Percentiles rank a stretch among this genome's conserved stretches.
phyloP scores from a whole-genome alignment of 2,113 vertebrate genomes.

The Pseudonaja textilis region DNA sequence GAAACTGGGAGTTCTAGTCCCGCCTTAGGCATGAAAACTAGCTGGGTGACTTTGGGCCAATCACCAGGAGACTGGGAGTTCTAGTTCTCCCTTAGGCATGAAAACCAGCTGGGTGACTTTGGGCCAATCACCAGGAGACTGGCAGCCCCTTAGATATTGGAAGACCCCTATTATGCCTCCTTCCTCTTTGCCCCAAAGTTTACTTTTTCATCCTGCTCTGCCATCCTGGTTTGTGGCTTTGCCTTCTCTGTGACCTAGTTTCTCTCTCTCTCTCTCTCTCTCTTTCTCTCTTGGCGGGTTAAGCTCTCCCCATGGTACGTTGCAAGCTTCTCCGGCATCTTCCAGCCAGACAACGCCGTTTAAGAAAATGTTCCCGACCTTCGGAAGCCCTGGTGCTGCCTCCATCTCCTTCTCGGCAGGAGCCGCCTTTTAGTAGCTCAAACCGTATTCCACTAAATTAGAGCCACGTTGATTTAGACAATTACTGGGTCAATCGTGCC shows the following conservation, averaged over 20 bases:
- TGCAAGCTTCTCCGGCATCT: slow-evolving; percentile 47
- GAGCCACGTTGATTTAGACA: slow-evolving; percentile 72
- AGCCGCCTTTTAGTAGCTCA: slow-evolving; percentile 73
- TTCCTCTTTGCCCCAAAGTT: slow-evolving; percentile 58
- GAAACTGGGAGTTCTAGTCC: too few relatives aligned
- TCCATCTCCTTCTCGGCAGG: slow-evolving; percentile 75
- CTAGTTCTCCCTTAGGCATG: too few relatives aligned
- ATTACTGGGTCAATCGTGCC: slow-evolving; percentile 75
- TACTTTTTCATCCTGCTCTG: slow-evolving; percentile 30
- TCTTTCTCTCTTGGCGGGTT: slow-evolving; percentile 21
- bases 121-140: too few relatives aligned
- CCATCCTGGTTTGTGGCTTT: slow-evolving; percentile 49
- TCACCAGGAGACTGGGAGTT: too few relatives aligned
- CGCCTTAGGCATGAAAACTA: too few relatives aligned
- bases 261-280: slow-evolving; percentile 44
- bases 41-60: too few relatives aligned
- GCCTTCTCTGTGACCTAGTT: slow-evolving; percentile 65
- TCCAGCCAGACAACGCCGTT: slow-evolving; percentile 63
- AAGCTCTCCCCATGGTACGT: slow-evolving; percentile 52
- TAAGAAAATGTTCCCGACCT: slow-evolving; percentile 62
- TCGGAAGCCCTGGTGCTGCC: slow-evolving; percentile 65
- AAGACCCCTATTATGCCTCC: background rate
- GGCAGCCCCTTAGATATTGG: too few relatives aligned
- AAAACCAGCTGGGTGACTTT: too few relatives aligned
- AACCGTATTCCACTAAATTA: slow-evolving; percentile 79